Percentiles rank a stretch among this genome's conserved stretches.
phyloP scores from a whole-genome alignment of 30 jellyfish, hydroid and myxozoan genomes.

The Euphysa ruthae region DNA sequence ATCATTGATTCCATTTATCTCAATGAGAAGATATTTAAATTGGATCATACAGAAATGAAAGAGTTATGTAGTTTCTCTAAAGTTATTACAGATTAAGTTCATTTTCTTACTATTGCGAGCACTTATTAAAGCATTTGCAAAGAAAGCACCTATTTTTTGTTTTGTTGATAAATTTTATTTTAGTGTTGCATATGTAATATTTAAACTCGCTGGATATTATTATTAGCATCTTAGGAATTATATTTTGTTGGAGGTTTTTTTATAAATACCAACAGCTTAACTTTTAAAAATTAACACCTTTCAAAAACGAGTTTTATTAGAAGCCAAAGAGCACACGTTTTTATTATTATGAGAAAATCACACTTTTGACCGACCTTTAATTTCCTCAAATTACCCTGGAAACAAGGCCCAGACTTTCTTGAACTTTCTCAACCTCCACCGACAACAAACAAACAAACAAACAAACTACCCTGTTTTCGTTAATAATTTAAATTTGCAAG shows the following conservation, averaged over 20 bases:
- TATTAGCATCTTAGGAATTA: not conserved
- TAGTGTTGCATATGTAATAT: not conserved
- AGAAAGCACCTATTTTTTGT: not conserved
- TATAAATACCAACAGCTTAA: not conserved
- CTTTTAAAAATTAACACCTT: not conserved
- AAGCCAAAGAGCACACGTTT: too few species aligned
- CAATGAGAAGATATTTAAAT: not conserved
- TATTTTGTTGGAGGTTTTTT: not conserved
- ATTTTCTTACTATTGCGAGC: not conserved
- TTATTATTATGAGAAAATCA: too few species aligned
- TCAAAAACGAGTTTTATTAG: not conserved
- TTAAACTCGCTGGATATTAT: not conserved
- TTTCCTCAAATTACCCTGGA: too few species aligned
- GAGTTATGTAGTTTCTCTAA: not conserved
- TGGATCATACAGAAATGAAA: not conserved
- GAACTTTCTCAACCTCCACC: too few species aligned
- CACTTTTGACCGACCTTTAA: too few species aligned
- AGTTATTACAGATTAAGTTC: not conserved
- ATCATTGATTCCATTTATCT: not conserved
- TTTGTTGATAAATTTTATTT: not conserved
- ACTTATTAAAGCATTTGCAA: not conserved
- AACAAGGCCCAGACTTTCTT: too few species aligned
- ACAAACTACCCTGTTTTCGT: too few species aligned
- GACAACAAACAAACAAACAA: too few species aligned
- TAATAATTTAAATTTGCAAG: too few species aligned